These are phyloP conservation scores for Leuciscus idus DNA, from an alignment of 2,113 vertebrate genomes.

Conservation along the genomic window DNA sequence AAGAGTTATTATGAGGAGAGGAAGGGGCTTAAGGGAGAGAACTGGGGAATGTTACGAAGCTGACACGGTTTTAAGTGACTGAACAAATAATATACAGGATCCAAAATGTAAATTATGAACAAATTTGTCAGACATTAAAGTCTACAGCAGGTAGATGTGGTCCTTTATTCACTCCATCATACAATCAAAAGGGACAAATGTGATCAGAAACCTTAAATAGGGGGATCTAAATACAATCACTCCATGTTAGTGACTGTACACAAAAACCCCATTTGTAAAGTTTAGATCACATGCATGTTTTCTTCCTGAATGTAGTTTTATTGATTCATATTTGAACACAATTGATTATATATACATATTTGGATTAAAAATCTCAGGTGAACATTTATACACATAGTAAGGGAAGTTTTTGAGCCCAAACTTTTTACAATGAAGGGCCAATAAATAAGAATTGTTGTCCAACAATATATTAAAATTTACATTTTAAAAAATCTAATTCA, in stretches of 20 bases:
- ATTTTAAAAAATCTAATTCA: not conserved
- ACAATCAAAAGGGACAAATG: not conserved
- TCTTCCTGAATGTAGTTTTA: not conserved
- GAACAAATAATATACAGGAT: not conserved
- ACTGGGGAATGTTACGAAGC: constrained; percentile 19
- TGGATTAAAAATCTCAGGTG: not conserved
- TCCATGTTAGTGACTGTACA: no score
- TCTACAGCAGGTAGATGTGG: not conserved
- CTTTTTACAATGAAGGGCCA: not conserved
- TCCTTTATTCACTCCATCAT: not conserved
- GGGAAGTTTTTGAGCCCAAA: not conserved
- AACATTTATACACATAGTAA: not conserved
- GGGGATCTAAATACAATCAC: not conserved
- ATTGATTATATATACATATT: not conserved
- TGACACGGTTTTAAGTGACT: constrained; percentile 11
- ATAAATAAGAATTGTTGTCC: not conserved
- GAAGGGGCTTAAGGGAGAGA: constrained; percentile 33
- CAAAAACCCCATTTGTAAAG: no score
- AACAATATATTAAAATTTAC: no score
- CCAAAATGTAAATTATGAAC: not conserved
- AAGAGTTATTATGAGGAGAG: constrained; percentile 8
- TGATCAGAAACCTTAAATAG: not conserved
- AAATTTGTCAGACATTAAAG: not conserved
- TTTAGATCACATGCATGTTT: not conserved
- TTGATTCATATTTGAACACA: not conserved